Conservation (phyloP, 2,113 vertebrate genomes). For the Rhinichthys klamathensis region DNA sequence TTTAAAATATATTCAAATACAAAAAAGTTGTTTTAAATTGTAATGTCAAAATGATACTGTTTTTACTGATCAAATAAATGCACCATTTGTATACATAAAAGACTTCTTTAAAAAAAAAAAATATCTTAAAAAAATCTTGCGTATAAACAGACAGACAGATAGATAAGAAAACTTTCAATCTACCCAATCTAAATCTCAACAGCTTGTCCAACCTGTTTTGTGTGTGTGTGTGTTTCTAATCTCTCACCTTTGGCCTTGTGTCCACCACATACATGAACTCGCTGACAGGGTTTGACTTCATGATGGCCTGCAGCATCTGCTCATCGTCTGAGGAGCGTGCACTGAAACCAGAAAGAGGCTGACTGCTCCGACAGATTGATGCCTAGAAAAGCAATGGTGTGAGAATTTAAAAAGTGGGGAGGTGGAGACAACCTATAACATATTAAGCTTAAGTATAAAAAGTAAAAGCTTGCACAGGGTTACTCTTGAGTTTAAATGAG, state of each 20-base stretch:
- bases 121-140: too few relatives aligned
- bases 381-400: conserved; percentile 74
- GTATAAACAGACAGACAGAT: too few relatives aligned
- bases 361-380: conserved; percentile 93
- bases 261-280: conserved; percentile 95
- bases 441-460: background rate
- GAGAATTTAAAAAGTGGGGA: background rate
- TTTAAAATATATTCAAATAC: too few relatives aligned
- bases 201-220: background rate
- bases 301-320: conserved; percentile 92
- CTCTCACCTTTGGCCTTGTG: conserved; percentile 92
- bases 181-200: background rate
- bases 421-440: background rate
- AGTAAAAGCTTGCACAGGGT: background rate
- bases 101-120: too few relatives aligned
- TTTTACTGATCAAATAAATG: too few relatives aligned
- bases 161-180: too few relatives aligned
- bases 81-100: too few relatives aligned
- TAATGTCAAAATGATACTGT: too few relatives aligned
- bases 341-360: conserved; percentile 94
- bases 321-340: conserved; percentile 94
- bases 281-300: conserved; percentile 93
- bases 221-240: background rate
- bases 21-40: too few relatives aligned
- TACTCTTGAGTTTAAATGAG: background rate